Conservation (phyloP, 2,888 invertebrate species). For the Leucozona laternaria region DNA sequence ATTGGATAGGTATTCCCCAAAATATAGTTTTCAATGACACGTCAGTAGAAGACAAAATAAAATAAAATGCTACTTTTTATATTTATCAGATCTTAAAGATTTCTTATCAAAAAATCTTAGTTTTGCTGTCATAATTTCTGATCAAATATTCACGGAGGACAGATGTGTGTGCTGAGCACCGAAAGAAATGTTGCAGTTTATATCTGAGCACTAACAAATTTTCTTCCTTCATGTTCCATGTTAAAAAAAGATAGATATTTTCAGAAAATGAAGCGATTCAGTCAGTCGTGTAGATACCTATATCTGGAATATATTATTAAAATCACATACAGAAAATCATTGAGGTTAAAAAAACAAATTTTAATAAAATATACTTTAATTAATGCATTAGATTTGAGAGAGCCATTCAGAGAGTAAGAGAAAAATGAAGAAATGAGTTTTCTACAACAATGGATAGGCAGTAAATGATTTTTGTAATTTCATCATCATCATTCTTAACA, state of each 20-base stretch:
- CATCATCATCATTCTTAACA: constrained; percentile 75
- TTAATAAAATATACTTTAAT: constrained; percentile 4
- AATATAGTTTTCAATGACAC: not conserved
- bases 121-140: no score
- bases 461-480: constrained; percentile 81
- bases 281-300: not conserved
- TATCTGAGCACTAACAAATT: no score
- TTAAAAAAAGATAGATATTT: no score
- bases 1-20: not conserved
- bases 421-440: constrained; percentile 79
- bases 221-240: no score
- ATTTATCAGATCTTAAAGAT: no score
- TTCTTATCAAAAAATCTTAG: no score
- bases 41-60: no score
- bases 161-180: no score
- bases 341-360: not conserved
- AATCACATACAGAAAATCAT: not conserved
- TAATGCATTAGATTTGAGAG: constrained; percentile 54
- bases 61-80: no score
- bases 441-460: constrained; percentile 82
- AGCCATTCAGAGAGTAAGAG: not conserved
- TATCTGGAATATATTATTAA: not conserved
- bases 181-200: no score
- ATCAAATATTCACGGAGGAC: no score
- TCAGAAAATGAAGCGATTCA: no score